Evolutionary conservation across 2,797 vertebrate genomes (phyloP).

Genomic region (Centroberyx gerrardi): DNA sequence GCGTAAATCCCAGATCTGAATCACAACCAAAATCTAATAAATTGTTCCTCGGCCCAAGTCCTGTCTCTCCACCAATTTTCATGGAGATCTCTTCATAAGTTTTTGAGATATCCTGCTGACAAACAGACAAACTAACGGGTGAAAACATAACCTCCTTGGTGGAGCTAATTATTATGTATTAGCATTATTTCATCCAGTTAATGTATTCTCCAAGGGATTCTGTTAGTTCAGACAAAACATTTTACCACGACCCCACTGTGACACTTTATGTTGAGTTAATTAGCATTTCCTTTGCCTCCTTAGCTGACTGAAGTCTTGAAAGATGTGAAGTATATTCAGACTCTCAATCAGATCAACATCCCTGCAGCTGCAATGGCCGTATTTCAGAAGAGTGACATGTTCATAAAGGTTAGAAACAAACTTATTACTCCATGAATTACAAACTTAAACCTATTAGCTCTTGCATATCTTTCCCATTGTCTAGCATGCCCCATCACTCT

Average conservation of each 20-base stretch:
- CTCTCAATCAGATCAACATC: constrained; percentile 80
- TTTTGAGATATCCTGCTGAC: background rate
- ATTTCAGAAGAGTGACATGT: constrained; percentile 84
- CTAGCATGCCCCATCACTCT: background rate
- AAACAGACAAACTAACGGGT: background rate
- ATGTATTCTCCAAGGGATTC: constrained; percentile 17
- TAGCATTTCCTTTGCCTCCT: constrained; percentile 47
- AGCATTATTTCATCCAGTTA: constrained; percentile 3
- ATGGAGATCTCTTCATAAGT: background rate
- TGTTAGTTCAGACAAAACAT: constrained; percentile 25
- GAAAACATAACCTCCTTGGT: background rate
- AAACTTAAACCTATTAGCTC: background rate
- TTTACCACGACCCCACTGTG: constrained; percentile 22
- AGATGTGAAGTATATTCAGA: constrained; percentile 89
- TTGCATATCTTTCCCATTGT: background rate
- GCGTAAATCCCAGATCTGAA: too few relatives aligned
- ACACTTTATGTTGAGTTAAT: constrained; percentile 8
- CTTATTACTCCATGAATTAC: background rate
- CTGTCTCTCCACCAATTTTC: background rate
- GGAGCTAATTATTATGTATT: background rate
- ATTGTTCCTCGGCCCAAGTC: too few relatives aligned
- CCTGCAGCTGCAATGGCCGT: constrained; percentile 84
- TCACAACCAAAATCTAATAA: too few relatives aligned
- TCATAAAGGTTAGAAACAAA: constrained; percentile 85
- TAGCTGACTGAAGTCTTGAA: constrained; percentile 87